These are phyloP conservation scores for Tringa solitaria DNA, from an alignment of 2,113 vertebrate species.

Conservation along the genomic window DNA sequence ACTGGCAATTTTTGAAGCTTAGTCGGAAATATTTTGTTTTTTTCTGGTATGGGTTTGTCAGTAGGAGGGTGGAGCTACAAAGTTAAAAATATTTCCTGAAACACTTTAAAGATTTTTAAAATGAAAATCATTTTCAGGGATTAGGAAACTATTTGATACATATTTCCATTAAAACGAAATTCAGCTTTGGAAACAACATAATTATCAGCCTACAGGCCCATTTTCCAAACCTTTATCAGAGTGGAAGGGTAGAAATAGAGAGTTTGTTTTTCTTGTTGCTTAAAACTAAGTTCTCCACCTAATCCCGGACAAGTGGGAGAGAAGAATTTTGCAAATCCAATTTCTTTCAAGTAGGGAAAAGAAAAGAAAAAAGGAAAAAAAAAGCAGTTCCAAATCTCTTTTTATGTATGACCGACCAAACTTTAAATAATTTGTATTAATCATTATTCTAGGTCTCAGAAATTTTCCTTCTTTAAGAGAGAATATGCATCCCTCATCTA, in stretches of 20 bases:
- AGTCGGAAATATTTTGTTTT: not conserved
- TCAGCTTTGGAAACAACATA: not conserved
- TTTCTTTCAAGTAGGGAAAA: not conserved
- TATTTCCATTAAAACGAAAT: not conserved
- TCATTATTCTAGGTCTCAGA: not conserved
- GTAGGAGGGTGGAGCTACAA: not conserved
- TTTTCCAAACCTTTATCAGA: not conserved
- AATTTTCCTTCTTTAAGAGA: not conserved
- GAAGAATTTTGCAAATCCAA: not conserved
- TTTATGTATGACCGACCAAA: not conserved
- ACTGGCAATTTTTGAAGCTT: not conserved
- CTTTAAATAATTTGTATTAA: not conserved
- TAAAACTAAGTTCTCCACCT: not conserved
- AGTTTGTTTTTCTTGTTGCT: not conserved
- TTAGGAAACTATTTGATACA: not conserved
- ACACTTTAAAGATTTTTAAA: not conserved
- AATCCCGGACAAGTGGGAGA: not conserved
- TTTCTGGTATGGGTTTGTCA: not conserved
- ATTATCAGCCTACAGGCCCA: not conserved
- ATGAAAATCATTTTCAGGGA: not conserved
- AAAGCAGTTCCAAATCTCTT: not conserved
- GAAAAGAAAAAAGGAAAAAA: not conserved
- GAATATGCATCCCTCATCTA: not conserved
- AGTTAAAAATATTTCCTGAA: constrained; percentile 20
- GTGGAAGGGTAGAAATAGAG: not conserved